Evolutionary conservation across 2,888 invertebrate species (phyloP), one percentile per base, ranked within the genome.

Genomic region (Lepas anatifera): DNA sequence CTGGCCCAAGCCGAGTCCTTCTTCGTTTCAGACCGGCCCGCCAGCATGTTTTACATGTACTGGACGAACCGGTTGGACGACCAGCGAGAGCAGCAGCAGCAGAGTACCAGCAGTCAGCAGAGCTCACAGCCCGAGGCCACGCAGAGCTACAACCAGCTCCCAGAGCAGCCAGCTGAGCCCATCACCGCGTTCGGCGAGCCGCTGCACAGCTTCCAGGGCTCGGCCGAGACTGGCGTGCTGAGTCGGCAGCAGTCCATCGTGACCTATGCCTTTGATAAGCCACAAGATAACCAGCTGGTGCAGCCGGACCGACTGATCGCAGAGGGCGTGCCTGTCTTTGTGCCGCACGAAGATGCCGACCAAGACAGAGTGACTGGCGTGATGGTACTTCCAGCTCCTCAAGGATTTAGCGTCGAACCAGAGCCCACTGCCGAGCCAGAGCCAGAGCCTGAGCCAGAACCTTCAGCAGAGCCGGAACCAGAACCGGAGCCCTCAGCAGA

Each of bases 281-380:
- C 58, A 35, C 58, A 58, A 35, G 32, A 32, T 22, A 58, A 58
- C 58, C 58, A 58, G 58, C 22, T 58, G 8, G 58, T 16, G 35
- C 18, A 58, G 58, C 35, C 18, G 8, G 58, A 58, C 22, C 58
- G 18, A 18, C 35, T 58, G 13, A 18, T 32, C 32, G 18, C 32
- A 6, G 18, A 58, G 32, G 79, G 66, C 77, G 76, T 71, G 77
- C 25, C 58, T 4, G 41, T 16, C n/a, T n/a, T n/a, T n/a, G n/a
- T n/a, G n/a, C n/a, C n/a, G n/a, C n/a, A n/a, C n/a, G n/a, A n/a
- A n/a, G n/a, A n/a, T n/a, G n/a, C n/a, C n/a, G n/a, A n/a, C n/a
- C n/a, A n/a, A n/a, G n/a, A n/a, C n/a, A n/a, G n/a, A n/a, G n/a
- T n/a, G n/a, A n/a, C n/a, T n/a, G n/a, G n/a, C n/a, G n/a, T n/a